Evolutionary conservation across 2,797 vertebrate genomes (phyloP).

Genomic region (Microcaecilia unicolor): DNA sequence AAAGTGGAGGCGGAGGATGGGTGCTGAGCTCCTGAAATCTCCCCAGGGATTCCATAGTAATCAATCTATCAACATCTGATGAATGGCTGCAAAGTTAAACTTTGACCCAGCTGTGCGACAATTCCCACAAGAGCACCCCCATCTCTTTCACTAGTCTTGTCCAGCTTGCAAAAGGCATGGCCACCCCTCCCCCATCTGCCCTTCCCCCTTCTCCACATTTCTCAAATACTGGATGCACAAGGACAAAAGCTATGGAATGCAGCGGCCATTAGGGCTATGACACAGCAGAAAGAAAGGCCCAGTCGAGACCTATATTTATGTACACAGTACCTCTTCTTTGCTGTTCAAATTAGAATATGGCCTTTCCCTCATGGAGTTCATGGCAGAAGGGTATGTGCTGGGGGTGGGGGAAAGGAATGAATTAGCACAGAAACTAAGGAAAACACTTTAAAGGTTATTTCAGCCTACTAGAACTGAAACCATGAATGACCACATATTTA

Average conservation of each 20-base stretch:
- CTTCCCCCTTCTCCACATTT: constrained; percentile 55
- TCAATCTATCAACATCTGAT: constrained; percentile 71
- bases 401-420: too few species aligned
- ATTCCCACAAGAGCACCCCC: constrained; percentile 42
- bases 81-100: constrained; percentile 65
- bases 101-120: constrained; percentile 54
- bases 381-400: too few species aligned
- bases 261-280: constrained; percentile 24
- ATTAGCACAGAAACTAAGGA: too few species aligned
- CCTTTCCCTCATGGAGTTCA: too few species aligned
- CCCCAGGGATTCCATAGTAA: constrained; percentile 59
- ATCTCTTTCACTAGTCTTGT: constrained; percentile 43
- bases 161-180: constrained; percentile 30
- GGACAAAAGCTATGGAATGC: constrained; percentile 64
- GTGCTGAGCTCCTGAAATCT: constrained; percentile 47
- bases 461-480: too few species aligned
- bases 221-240: constrained; percentile 52
- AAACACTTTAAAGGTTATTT: too few species aligned
- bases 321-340: too few species aligned
- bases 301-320: too few species aligned
- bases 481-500: too few species aligned
- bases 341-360: too few species aligned
- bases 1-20: constrained; percentile 39
- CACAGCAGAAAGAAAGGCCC: too few species aligned
- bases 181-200: constrained; percentile 46